Evolutionary conservation across 2,797 vertebrate species (phyloP), one percentile per base, ranked within the genome.

Genomic region (Rhodeus uyekii): DNA sequence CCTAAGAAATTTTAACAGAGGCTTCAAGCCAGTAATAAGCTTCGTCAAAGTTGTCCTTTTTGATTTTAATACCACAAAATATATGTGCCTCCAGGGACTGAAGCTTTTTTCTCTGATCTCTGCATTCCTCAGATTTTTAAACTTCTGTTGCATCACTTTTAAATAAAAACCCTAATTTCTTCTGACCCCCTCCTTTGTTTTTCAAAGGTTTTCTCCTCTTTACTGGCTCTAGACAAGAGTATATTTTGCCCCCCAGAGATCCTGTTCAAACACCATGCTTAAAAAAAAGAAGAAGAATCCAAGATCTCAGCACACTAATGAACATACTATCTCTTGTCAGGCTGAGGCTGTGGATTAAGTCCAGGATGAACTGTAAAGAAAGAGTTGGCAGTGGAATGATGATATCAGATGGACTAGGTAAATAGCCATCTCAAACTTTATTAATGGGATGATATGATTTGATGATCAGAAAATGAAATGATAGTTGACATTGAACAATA

Each of bases 331-430:
- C 88, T 89, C 90, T 90, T 85, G 81, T 79, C 78, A 87, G 90
- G 90, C 94, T 89, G 91, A 87, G 90, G 90, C 94, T 89, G 91
- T 95, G 93, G 93, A 87, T 90, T 90, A 84, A 58, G 63, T 85
- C 85, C 44, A 81, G 61, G 78, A 44, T 85, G 48, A 85, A 84
- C 46, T 34, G 38, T 82, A 73, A 84, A 61, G 75, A 83, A 61
- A 36, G 32, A 72, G 46, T 76, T 80, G 78, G 75, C 55, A 58
- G 69, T 64, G 53, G 34, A 68, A 42, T 72, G 65, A 76, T 85
- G 44, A 83, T 83, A 80, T 85, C 81, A 86, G 74, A 88, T 84
- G 77, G 81, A 78, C 50, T 61, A 74, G 68, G 80, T 82, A 76
- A 79, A 84, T 69, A 86, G 67, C 78, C 68, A 82, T 87, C 55